These are phyloP conservation scores for Enteromius afrohamiltoni DNA, from an alignment of 2,797 vertebrate species.

Conservation along the genomic window DNA sequence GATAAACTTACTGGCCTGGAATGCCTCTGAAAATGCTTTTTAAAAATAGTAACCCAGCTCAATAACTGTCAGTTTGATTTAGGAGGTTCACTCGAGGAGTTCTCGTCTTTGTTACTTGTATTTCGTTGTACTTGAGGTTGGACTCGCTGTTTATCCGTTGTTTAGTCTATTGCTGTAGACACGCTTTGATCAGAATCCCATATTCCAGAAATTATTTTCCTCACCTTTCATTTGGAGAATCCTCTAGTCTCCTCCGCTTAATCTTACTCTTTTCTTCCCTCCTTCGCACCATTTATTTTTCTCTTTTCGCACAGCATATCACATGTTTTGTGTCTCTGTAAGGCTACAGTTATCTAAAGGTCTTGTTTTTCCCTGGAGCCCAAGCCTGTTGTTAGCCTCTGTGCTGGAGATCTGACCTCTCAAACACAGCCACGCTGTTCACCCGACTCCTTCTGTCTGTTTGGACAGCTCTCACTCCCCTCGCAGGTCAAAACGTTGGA, in stretches of 20 bases:
- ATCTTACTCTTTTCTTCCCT: not conserved
- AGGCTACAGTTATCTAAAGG: slow-evolving; percentile 27
- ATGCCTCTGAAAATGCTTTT: slow-evolving; percentile 42
- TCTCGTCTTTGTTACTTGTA: slow-evolving; percentile 10
- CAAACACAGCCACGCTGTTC: slow-evolving; percentile 36
- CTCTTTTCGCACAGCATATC: not conserved
- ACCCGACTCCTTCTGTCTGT: slow-evolving; percentile 38
- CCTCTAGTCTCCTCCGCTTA: slow-evolving; percentile 18
- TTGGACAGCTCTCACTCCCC: slow-evolving; percentile 38
- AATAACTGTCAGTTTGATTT: slow-evolving; percentile 50
- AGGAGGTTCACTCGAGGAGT: slow-evolving; percentile 18
- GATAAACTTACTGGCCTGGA: slow-evolving; percentile 47
- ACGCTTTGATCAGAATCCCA: slow-evolving; percentile 21
- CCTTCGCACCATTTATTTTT: not conserved
- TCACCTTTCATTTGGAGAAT: slow-evolving; percentile 2
- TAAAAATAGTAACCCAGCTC: slow-evolving; percentile 44
- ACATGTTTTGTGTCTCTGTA: not conserved
- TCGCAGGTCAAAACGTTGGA: slow-evolving; percentile 30
- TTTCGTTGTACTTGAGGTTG: slow-evolving; percentile 22
- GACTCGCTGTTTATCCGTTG: slow-evolving; percentile 22
- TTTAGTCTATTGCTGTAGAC: slow-evolving; percentile 32
- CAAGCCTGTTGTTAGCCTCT: slow-evolving; percentile 45
- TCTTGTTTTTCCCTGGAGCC: slow-evolving; percentile 38
- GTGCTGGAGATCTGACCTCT: slow-evolving; percentile 46
- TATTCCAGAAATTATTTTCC: slow-evolving; percentile 10